Base-by-base conservation (phyloP, 2,888 invertebrate genomes). In the Elmis aenea region DNA sequence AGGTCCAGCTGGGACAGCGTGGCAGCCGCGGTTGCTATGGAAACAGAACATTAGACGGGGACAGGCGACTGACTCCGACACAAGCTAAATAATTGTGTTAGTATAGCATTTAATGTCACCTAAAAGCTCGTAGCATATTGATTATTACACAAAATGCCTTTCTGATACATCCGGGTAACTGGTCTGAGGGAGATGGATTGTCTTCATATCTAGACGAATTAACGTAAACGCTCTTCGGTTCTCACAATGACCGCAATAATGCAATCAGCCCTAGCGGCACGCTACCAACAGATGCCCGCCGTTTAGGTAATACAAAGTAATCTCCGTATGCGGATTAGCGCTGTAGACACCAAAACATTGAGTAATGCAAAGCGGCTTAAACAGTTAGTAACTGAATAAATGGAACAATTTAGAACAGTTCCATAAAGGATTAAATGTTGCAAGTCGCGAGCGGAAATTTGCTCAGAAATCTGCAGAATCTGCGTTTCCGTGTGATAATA, bases 351-450 rank as follows among this genome's bases (percentile, higher is more conserved):
- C 42, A 44, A 47, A 47, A 51, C 48, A 43, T 42, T 49, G 50
- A 50, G 43, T 48, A 53, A 51, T 46, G 48, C 48, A 54, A 52
- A 55, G 51, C 42, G 52, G 53, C 54, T 55, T 54, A 55, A 45
- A 40, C 42, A 44, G 54, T 55, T 54, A 54, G 51, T 50, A 51
- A 51, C 38, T 43, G 48, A 54, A 54, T 54, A 57, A 57, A 57
- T 53, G 54, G 54, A 52, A 48, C 52, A 55, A 55, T 54, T 52
- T 48, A 41, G 45, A 38, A 45, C 49, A 42, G 49, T 45, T 55
- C 49, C 52, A 50, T 49, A 41, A 46, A 32, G 50, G 51, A 55
- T 55, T 54, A 54, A 38, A 30, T 23, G 20, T 32, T 41, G 28
- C 35, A 28, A 41, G 33, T 33, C 28, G 36, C 26, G 31, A 37